Percentiles rank a stretch among this genome's conserved stretches.
Evolutionary conservation across 2,888 invertebrate genomes (phyloP).

Genomic region (Agrotis ipsilon): DNA sequence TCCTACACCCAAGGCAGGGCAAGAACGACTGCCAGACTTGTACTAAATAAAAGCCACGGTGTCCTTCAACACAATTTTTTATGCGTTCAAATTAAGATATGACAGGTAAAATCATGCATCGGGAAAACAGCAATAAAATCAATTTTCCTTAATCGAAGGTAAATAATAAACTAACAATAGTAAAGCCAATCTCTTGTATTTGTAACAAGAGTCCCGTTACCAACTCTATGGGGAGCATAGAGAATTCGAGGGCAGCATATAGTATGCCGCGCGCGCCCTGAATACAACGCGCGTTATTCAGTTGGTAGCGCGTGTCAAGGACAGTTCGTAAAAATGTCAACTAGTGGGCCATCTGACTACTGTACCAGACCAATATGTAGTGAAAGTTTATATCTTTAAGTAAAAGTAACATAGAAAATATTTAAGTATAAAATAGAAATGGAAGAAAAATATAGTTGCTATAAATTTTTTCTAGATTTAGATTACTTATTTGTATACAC

Average conservation of each 20-base stretch:
- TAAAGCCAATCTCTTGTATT: constrained; percentile 22
- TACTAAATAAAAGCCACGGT: no score
- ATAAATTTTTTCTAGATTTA: not conserved
- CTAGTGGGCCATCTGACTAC: constrained; percentile 24
- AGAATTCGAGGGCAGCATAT: constrained; percentile 60
- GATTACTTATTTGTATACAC: no score
- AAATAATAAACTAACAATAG: constrained; percentile 2
- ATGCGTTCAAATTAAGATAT: not conserved
- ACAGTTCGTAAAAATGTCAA: constrained; percentile 54
- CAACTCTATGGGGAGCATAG: constrained; percentile 46
- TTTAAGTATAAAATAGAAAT: not conserved
- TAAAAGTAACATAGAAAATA: not conserved
- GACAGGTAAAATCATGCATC: not conserved
- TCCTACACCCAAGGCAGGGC: no score
- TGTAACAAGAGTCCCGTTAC: constrained; percentile 55
- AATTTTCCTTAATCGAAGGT: constrained; percentile 19
- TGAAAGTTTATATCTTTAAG: constrained; percentile 52
- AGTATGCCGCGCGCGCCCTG: constrained; percentile 73
- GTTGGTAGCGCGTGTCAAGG: constrained; percentile 64
- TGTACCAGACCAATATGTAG: constrained; percentile 45
- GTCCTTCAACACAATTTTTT: no score
- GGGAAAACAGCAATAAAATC: not conserved
- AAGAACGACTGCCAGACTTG: no score
- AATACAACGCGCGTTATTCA: constrained; percentile 63
- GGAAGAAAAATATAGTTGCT: no score